Base-by-base conservation (phyloP, 1,140 invertebrate genomes). In the Drosophila pachea region DNA sequence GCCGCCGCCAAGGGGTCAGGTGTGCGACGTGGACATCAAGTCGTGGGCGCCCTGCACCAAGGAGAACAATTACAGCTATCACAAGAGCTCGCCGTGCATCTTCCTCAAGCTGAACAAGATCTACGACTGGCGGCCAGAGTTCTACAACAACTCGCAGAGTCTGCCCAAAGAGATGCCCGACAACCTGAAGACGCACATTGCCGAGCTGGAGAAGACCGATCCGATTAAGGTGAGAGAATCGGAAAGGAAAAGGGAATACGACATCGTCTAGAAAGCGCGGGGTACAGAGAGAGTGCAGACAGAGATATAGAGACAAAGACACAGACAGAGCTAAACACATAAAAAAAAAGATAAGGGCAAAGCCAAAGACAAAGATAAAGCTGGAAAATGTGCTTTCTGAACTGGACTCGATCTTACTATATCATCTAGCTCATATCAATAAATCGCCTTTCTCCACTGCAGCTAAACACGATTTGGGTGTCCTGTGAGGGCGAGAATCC, bases 401-500 rank as follows among this genome's bases (percentile, higher is more conserved):
- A n/a, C n/a, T n/a, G n/a, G n/a, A n/a, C n/a, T n/a, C n/a, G n/a
- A 22, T 22, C 22, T 2, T 22, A 22, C 22, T 22, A 22, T 22
- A 22, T 22, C 22, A 22, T 22, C 22, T 22, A 48, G 0, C 2
- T 35, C 2, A 31, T 38, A 29, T 9, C 33, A 16, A n/a, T 32
- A 22, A 32, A 33, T 60, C 43, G 64, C 31, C 69, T 68, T 32
- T 50, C 2, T 35, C 4, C 5, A 32, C 88, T 90, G 1, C 68
- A 94, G 91, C 90, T 93, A 6, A 94, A 95, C 68, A 96, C 94
- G 53, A 92, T 97, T 59, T 97, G 95, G 95, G 92, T 97, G 4
- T 94, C 95, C 2, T 98, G 96, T 82, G 93, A 95, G 78, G 95
- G 96, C 55, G 96, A 97, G 91, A 97, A 95, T 88, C 95, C 96